A percentile compares a stretch with the other conserved stretches of the same genome.
These are phyloP conservation scores for Whitmania pigra DNA, from an alignment of 1,140 invertebrate species.

Conservation along the genomic window DNA sequence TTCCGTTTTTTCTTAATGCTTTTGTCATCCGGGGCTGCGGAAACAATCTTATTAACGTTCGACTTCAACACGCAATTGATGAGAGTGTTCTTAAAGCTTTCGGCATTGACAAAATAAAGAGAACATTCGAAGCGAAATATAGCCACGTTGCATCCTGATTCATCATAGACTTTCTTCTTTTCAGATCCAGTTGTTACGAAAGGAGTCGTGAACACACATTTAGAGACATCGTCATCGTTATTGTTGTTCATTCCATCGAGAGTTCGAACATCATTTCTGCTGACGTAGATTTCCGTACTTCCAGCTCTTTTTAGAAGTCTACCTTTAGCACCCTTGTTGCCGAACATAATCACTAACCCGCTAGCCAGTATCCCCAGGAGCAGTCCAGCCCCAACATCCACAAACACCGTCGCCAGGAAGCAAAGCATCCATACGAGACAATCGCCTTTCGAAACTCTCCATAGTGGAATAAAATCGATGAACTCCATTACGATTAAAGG, in stretches of 20 bases:
- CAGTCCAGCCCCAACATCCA: conserved; percentile 37
- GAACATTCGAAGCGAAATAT: neutral
- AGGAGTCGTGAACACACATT: neutral
- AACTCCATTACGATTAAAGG: conserved; percentile 37
- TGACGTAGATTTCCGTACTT: conserved; percentile 19
- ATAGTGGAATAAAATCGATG: conserved; percentile 33
- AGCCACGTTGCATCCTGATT: neutral
- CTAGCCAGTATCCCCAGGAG: conserved; percentile 35
- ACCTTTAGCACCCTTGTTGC: conserved; percentile 33
- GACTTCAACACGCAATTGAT: neutral
- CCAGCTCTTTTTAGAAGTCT: neutral
- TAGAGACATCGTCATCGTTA: neutral
- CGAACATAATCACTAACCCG: conserved; percentile 36
- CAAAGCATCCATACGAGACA: conserved; percentile 39
- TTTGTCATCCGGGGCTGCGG: neutral
- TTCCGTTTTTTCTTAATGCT: neutral
- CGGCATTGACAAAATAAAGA: neutral
- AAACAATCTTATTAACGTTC: neutral
- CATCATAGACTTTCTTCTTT: neutral
- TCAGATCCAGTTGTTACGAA: neutral
- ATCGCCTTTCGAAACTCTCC: conserved; percentile 37
- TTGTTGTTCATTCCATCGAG: neutral
- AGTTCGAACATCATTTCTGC: too few relatives aligned
- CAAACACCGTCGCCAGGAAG: conserved; percentile 34
- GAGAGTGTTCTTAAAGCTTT: neutral